phyloP scores from a whole-genome alignment of 2,797 vertebrate species.

The Lateolabrax maculatus region DNA sequence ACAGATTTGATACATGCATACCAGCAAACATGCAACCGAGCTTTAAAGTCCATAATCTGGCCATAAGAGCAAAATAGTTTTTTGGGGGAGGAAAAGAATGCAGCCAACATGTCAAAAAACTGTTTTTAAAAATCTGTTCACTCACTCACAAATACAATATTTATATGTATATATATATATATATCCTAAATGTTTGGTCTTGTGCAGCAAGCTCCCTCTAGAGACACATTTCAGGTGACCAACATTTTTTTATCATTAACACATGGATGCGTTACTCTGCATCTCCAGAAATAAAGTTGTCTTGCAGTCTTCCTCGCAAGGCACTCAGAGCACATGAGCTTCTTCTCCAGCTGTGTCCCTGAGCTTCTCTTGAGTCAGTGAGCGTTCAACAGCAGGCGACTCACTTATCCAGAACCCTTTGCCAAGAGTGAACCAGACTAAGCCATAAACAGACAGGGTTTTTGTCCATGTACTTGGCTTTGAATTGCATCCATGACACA shows the following conservation, averaged over 20 bases:
- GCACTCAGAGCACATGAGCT: background rate
- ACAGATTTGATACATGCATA: conserved; percentile 54
- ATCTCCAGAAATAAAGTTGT: background rate
- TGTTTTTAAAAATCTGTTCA: background rate
- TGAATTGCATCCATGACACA: conserved; percentile 41
- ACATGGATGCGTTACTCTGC: background rate
- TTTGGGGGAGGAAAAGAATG: background rate
- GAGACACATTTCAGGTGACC: conserved; percentile 9
- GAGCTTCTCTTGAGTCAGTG: conserved; percentile 22
- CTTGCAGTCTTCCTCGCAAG: background rate
- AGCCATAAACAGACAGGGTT: background rate
- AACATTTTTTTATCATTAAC: background rate
- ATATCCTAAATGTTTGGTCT: conserved; percentile 4
- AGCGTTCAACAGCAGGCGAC: background rate
- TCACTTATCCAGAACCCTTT: background rate
- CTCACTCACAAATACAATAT: conserved; percentile 21
- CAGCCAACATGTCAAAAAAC: conserved; percentile 10
- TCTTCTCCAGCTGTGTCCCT: conserved; percentile 17
- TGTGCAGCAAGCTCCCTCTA: background rate
- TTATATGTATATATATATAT: background rate
- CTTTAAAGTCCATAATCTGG: conserved; percentile 7
- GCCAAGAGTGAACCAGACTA: conserved; percentile 3
- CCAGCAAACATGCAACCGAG: conserved; percentile 55
- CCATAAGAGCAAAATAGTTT: conserved; percentile 9
- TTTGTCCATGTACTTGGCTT: conserved; percentile 23